Base-by-base conservation (phyloP, 2,888 invertebrate genomes). In the Rhagonycha fulva region DNA sequence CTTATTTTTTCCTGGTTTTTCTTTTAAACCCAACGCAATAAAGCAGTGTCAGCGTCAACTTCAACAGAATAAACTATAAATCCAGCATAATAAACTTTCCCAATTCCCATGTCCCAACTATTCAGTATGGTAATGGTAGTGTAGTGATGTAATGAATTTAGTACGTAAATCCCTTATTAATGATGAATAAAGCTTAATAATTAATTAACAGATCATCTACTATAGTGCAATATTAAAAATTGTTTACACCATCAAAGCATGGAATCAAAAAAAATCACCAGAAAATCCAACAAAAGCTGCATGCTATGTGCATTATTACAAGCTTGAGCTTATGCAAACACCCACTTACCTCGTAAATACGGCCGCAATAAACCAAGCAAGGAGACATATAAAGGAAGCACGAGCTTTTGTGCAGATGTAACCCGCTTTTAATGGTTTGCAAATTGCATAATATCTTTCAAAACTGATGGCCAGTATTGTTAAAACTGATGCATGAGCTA, bases 391-490 rank as follows among this genome's bases (percentile, higher is more conserved):
- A 78, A 94, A 89, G 19, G 95, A 92, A 0, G 96, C 96, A 72
- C 96, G 89, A 10, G 95, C 92, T 88, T 95, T 96, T 32, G 96
- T 96, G 87, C 96, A 96, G 71, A 96, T 95, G 88, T 96, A 96
- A 76, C 96, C 95, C 4, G 96, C 97, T 82, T 95, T 93, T 72
- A 98, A 89, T 0, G 97, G 97, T 86, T 96, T 95, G 87, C 97
- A 97, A 86, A 98, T 97, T 80, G 97, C 97, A 87, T 91, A 91
- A 86, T 91, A 92, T 74, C 95, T 91, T 88, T 98, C 97, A 87
- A 97, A 96, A 85, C 96, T 96, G 87, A 98, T 98, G 76, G 97
- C 97, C 84, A 98, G 89, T 84, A 98, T 97, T 60, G 97, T 98
- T 72, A 98, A 90, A 3, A 97, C 96, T 60, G 97, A 97, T 26